phyloP scores from a whole-genome alignment of 2,888 invertebrate genomes.

The Abrostola tripartita region DNA sequence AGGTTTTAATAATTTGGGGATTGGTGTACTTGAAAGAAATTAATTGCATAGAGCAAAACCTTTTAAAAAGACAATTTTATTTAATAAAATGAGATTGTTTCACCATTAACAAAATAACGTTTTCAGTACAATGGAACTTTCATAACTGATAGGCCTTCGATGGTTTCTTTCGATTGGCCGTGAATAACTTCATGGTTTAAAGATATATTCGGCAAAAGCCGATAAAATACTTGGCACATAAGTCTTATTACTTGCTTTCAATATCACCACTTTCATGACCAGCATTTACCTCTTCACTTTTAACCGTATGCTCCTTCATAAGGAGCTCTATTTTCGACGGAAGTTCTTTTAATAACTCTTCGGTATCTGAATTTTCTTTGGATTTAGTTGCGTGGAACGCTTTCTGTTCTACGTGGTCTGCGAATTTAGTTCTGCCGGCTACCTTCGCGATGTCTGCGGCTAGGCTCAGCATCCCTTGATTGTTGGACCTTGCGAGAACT shows the following conservation, averaged over 20 bases:
- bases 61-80: slow-evolving; percentile 12
- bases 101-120: slow-evolving; percentile 6
- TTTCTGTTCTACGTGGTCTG: slow-evolving; percentile 71
- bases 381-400: slow-evolving; percentile 39
- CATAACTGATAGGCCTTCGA: slow-evolving; percentile 7
- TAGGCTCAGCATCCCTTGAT: slow-evolving; percentile 85
- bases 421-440: slow-evolving; percentile 77
- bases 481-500: slow-evolving; percentile 86
- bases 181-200: slow-evolving; percentile 4
- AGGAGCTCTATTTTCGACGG: slow-evolving; percentile 69
- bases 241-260: slow-evolving; percentile 24
- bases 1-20: no score
- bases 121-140: not conserved
- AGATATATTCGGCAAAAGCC: slow-evolving; percentile 30
- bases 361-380: slow-evolving; percentile 35
- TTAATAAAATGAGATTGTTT: slow-evolving; percentile 10
- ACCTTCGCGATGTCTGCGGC: slow-evolving; percentile 89
- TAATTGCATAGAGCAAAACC: not conserved
- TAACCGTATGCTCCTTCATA: slow-evolving; percentile 39
- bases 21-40: not conserved
- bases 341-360: slow-evolving; percentile 59
- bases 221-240: slow-evolving; percentile 8
- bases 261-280: slow-evolving; percentile 27
- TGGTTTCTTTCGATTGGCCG: slow-evolving; percentile 3
- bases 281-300: slow-evolving; percentile 23